These are phyloP conservation scores for Rafetus swinhoei DNA, from an alignment of 2,113 vertebrate genomes.

Conservation along the genomic window DNA sequence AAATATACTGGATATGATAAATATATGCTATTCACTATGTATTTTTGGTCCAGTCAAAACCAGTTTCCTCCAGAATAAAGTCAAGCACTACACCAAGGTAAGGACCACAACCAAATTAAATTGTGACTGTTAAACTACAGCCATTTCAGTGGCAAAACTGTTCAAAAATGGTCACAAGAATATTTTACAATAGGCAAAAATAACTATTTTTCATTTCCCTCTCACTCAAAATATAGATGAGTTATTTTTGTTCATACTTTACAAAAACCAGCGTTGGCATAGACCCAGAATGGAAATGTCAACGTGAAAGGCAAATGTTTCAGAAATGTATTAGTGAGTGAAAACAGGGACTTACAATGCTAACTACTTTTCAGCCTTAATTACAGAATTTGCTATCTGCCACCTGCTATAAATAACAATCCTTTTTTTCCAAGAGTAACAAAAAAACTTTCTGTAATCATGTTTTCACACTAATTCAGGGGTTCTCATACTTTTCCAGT, in stretches of 20 bases:
- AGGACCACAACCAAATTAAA: background rate
- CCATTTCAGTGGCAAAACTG: background rate
- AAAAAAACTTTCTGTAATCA: constrained; percentile 44
- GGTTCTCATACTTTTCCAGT: constrained; percentile 19
- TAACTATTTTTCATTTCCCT: background rate
- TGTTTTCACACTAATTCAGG: constrained; percentile 53
- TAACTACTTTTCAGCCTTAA: constrained; percentile 23
- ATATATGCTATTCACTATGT: background rate
- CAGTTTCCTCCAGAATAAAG: background rate
- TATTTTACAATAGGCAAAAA: background rate
- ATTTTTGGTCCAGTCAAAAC: background rate
- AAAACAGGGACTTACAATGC: constrained; percentile 45
- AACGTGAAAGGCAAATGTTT: constrained; percentile 31
- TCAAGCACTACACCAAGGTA: accelerated
- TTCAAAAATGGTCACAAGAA: background rate
- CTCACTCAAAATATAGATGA: background rate
- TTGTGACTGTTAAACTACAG: background rate
- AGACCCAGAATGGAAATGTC: constrained; percentile 11
- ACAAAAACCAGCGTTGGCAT: background rate
- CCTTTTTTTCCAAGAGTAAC: constrained; percentile 8
- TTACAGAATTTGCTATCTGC: constrained; percentile 44
- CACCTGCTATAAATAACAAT: constrained; percentile 45
- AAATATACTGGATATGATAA: background rate
- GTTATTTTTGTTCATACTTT: background rate
- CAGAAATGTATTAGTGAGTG: constrained; percentile 20